Evolutionary conservation across 2,113 vertebrate genomes (phyloP).

Genomic region (Andinoacara biseriatus): DNA sequence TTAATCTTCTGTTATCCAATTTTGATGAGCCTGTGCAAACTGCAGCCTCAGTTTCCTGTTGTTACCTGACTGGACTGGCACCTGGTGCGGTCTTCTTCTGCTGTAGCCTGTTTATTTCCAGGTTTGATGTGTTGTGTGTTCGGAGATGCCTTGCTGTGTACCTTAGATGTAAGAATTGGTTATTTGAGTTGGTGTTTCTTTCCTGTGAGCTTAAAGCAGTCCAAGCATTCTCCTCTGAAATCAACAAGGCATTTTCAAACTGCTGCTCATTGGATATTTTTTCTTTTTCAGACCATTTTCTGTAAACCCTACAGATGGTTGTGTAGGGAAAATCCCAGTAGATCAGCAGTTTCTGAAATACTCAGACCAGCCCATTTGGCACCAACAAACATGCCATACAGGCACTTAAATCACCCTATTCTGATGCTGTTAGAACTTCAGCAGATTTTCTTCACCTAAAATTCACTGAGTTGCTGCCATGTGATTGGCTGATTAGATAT

Average conservation of each 20-base stretch:
- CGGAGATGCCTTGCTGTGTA: background rate
- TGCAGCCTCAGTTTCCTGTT: background rate
- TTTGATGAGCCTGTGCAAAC: background rate
- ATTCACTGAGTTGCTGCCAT: background rate
- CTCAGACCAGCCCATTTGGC: background rate
- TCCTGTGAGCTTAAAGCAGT: background rate
- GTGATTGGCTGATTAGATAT: background rate
- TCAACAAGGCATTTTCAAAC: background rate
- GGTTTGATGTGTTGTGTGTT: background rate
- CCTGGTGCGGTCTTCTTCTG: background rate
- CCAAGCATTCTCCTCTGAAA: background rate
- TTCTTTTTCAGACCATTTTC: background rate
- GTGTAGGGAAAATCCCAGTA: fast-evolving
- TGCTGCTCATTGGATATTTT: background rate
- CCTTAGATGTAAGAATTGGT: background rate
- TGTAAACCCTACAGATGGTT: background rate
- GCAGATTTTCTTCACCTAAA: too few relatives aligned
- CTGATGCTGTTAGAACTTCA: too few relatives aligned
- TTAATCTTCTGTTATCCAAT: background rate
- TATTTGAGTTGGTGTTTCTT: background rate
- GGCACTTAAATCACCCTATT: background rate
- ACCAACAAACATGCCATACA: background rate
- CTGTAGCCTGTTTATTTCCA: background rate
- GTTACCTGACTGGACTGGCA: background rate
- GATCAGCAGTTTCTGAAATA: background rate